A percentile compares a stretch with the other conserved stretches of the same genome.
Conservation (phyloP, 2,113 vertebrate species). For the Halichoeres trimaculatus region DNA sequence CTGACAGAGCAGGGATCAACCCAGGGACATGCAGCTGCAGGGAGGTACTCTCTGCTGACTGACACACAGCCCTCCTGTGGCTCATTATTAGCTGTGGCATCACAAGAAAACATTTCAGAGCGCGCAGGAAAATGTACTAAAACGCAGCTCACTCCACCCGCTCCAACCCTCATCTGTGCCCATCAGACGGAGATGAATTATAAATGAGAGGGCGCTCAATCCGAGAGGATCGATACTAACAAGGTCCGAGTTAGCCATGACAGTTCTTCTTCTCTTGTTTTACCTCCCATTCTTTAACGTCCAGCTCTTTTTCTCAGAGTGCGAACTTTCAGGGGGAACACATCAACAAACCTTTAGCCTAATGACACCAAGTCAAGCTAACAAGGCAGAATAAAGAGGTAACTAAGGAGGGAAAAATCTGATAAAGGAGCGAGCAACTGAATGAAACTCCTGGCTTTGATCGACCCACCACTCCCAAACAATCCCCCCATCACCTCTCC, state of each 20-base stretch:
- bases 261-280: constrained; percentile 42
- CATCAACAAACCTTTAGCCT: neutral
- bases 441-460: constrained; percentile 38
- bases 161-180: constrained; percentile 45
- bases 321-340: constrained; percentile 18
- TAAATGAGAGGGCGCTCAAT: constrained; percentile 78
- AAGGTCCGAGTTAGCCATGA: constrained; percentile 74
- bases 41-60: neutral
- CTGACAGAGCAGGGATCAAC: constrained; percentile 18
- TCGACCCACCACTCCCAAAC: constrained; percentile 47
- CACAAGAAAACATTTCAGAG: constrained; percentile 42
- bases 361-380: constrained; percentile 34
- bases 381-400: constrained; percentile 38
- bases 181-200: constrained; percentile 78
- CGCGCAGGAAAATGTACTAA: constrained; percentile 63
- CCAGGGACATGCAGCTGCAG: neutral
- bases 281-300: constrained; percentile 23
- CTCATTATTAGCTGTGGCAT: constrained; percentile 44
- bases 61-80: constrained; percentile 35
- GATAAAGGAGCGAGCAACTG: constrained; percentile 30
- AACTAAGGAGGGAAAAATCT: constrained; percentile 17
- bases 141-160: constrained; percentile 35
- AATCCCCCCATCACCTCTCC: constrained; percentile 64
- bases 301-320: neutral
- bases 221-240: constrained; percentile 81